These are phyloP conservation scores for Diadegma fenestrale DNA, from an alignment of 2,888 invertebrate species.

Conservation along the genomic window DNA sequence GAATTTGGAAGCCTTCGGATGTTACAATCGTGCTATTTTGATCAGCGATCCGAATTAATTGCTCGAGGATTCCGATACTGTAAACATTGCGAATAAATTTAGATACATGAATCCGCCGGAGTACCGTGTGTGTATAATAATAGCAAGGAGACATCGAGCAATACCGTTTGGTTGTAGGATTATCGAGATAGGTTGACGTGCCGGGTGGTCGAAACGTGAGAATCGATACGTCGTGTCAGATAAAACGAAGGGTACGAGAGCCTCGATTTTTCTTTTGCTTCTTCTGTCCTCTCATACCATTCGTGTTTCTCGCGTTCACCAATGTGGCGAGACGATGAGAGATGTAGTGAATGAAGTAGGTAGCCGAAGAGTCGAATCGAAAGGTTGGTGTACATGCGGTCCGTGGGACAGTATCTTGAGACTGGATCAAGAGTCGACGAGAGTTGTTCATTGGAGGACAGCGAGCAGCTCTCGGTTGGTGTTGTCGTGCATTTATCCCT, in stretches of 20 bases:
- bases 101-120: neutral
- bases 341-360: constrained; percentile 70
- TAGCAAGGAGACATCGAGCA: constrained; percentile 11
- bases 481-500: constrained; percentile 22
- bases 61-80: neutral
- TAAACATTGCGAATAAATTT: constrained; percentile 3
- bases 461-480: constrained; percentile 43
- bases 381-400: constrained; percentile 51
- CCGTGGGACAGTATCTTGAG: constrained; percentile 73
- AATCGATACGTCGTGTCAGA: constrained; percentile 75
- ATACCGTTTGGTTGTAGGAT: constrained; percentile 42
- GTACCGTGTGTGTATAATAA: constrained; percentile 16
- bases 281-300: neutral
- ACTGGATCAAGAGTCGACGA: constrained; percentile 71
- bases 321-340: constrained; percentile 39
- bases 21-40: neutral
- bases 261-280: constrained; percentile 41
- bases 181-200: constrained; percentile 69
- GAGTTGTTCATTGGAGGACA: constrained; percentile 40
- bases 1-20: neutral
- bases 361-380: constrained; percentile 55
- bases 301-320: constrained; percentile 34
- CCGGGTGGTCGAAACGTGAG: constrained; percentile 70
- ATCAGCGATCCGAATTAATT: constrained; percentile 1
- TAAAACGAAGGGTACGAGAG: constrained; percentile 62